Conservation (phyloP, 2,888 invertebrate genomes). For the Tethea ocularis region DNA sequence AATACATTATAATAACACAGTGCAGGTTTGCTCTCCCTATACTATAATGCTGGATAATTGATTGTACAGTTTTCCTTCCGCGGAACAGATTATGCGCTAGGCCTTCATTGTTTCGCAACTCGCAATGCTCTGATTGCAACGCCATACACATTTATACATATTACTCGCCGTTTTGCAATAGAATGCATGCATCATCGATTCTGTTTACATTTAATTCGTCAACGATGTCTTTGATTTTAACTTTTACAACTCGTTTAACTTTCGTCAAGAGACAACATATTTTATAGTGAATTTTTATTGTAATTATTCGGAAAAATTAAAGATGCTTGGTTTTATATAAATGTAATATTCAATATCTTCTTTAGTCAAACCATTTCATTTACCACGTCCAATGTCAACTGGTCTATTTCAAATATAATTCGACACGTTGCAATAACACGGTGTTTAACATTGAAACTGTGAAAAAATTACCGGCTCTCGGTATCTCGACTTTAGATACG, state of each 20-base stretch:
- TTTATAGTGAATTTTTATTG: not conserved
- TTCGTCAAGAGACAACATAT: not conserved
- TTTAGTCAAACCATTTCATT: slow-evolving; percentile 19
- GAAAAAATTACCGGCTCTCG: slow-evolving; percentile 65
- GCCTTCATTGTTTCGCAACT: slow-evolving; percentile 75
- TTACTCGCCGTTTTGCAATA: slow-evolving; percentile 55
- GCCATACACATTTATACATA: slow-evolving; percentile 56
- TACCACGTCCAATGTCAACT: slow-evolving; percentile 52
- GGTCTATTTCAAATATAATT: slow-evolving; percentile 45
- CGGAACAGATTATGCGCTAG: slow-evolving; percentile 69
- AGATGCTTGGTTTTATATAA: not conserved
- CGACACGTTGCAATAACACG: slow-evolving; percentile 50
- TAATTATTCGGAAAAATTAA: not conserved
- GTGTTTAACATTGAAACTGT: slow-evolving; percentile 61
- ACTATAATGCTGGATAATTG: slow-evolving; percentile 31
- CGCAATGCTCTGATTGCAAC: slow-evolving; percentile 80
- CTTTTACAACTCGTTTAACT: not conserved
- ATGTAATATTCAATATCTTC: not conserved
- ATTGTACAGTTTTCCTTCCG: slow-evolving; percentile 61
- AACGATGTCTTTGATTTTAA: not conserved
- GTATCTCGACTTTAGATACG: slow-evolving; percentile 28
- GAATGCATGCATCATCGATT: slow-evolving; percentile 53
- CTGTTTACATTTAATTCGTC: slow-evolving; percentile 15
- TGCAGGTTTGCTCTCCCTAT: slow-evolving; percentile 8
- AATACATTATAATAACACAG: not conserved